Evolutionary conservation across 2,888 invertebrate genomes (phyloP).

Genomic region (Athripsodes cinereus): DNA sequence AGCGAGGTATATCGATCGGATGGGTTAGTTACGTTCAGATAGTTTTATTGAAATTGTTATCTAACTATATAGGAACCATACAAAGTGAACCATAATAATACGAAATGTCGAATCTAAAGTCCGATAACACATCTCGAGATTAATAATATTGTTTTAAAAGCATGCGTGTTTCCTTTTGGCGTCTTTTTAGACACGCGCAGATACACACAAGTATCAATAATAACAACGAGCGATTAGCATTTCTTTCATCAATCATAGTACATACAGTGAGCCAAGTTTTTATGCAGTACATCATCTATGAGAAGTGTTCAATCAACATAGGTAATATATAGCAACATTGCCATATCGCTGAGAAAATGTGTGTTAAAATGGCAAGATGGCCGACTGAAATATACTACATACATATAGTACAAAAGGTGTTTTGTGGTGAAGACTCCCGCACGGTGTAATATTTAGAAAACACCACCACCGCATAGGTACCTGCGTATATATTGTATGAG

Average conservation of each 20-base stretch:
- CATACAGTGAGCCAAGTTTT: no score
- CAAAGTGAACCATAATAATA: not conserved
- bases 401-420: not conserved
- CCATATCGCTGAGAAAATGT: not conserved
- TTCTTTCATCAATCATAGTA: no score
- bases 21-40: slow-evolving; percentile 6
- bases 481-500: no score
- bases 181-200: slow-evolving; percentile 12
- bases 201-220: slow-evolving; percentile 1
- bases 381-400: slow-evolving; percentile 15
- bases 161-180: slow-evolving; percentile 13
- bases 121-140: not conserved
- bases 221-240: no score
- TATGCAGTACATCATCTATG: not conserved
- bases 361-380: slow-evolving; percentile 16
- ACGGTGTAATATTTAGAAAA: no score
- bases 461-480: no score
- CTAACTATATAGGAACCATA: slow-evolving; percentile 12
- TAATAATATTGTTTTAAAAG: slow-evolving; percentile 13
- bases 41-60: slow-evolving; percentile 12
- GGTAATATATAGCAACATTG: not conserved
- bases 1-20: slow-evolving; percentile 15
- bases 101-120: not conserved
- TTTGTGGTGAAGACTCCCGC: not conserved
- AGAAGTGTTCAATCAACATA: not conserved